These are phyloP conservation scores for Hypocryptadius cinnamomeus DNA, from an alignment of 2,113 vertebrate genomes.

Conservation along the genomic window DNA sequence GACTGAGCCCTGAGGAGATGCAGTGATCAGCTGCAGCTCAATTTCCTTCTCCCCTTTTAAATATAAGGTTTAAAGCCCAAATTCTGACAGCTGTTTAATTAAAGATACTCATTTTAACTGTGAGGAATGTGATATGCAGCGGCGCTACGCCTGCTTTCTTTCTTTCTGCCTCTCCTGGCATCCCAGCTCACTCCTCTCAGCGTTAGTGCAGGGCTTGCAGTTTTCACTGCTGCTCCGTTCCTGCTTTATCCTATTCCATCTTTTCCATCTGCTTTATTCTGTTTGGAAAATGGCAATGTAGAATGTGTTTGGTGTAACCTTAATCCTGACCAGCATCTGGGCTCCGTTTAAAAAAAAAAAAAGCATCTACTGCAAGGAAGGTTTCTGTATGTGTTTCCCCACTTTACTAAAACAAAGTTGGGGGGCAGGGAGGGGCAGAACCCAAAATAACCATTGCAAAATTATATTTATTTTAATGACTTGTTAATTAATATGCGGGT, in stretches of 20 bases:
- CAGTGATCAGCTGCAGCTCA: background rate
- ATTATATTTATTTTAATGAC: background rate
- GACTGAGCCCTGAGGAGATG: background rate
- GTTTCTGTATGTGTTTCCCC: slow-evolving; percentile 13
- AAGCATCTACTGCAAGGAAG: slow-evolving; percentile 22
- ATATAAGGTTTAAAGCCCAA: background rate
- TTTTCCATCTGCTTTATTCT: slow-evolving; percentile 69
- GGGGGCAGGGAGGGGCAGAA: background rate
- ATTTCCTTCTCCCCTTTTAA: background rate
- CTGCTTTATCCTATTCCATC: slow-evolving; percentile 43
- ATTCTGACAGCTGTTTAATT: slow-evolving; percentile 1
- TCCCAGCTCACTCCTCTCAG: background rate
- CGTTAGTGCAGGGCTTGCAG: slow-evolving; percentile 25
- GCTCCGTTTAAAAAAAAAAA: slow-evolving; percentile 14
- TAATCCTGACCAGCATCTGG: slow-evolving; percentile 67
- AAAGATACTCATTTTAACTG: background rate
- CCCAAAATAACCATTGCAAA: background rate
- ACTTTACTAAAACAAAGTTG: slow-evolving; percentile 9
- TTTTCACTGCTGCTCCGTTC: slow-evolving; percentile 42
- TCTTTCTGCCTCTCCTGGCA: background rate
- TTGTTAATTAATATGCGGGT: background rate
- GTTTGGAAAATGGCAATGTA: slow-evolving; percentile 70
- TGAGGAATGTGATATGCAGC: background rate
- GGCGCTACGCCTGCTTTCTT: background rate
- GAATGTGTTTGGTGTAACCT: slow-evolving; percentile 70